A percentile compares a stretch with the other conserved stretches of the same genome.
phyloP scores from a whole-genome alignment of 2,888 invertebrate genomes.

The Lagria hirta region DNA sequence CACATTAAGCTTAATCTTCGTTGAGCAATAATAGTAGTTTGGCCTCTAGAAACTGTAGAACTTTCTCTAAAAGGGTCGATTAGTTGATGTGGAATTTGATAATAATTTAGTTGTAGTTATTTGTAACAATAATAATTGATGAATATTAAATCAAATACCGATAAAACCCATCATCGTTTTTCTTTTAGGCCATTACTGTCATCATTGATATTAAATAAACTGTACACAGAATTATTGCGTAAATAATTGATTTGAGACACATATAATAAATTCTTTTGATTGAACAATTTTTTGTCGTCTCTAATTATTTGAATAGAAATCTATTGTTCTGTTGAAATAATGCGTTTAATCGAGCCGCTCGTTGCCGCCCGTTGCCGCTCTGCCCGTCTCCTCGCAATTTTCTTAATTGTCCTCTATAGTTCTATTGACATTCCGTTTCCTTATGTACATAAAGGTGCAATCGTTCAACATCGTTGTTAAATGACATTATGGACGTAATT shows the following conservation, averaged over 20 bases:
- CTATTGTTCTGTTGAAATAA: conserved; percentile 20
- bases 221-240: conserved; percentile 5
- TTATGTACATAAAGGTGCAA: conserved; percentile 22
- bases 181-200: conserved; percentile 4
- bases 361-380: no score
- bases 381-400: conserved; percentile 23
- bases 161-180: no score
- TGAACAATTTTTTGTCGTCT: conserved; percentile 13
- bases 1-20: no score
- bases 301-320: conserved; percentile 13
- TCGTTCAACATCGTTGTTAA: conserved; percentile 16
- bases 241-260: conserved; percentile 13
- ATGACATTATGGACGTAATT: conserved; percentile 18
- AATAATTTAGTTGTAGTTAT: no score
- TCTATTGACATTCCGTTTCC: conserved; percentile 22
- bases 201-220: conserved; percentile 6
- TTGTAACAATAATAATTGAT: no score
- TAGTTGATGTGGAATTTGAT: no score
- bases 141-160: conserved; percentile 5
- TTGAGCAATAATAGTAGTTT: no score
- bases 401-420: conserved; percentile 22
- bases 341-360: conserved; percentile 17
- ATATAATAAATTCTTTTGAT: conserved; percentile 12
- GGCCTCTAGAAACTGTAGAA: no score
- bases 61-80: no score